These are phyloP conservation scores for Serinus canaria DNA, from an alignment of 2,113 vertebrate genomes.

Conservation along the genomic window DNA sequence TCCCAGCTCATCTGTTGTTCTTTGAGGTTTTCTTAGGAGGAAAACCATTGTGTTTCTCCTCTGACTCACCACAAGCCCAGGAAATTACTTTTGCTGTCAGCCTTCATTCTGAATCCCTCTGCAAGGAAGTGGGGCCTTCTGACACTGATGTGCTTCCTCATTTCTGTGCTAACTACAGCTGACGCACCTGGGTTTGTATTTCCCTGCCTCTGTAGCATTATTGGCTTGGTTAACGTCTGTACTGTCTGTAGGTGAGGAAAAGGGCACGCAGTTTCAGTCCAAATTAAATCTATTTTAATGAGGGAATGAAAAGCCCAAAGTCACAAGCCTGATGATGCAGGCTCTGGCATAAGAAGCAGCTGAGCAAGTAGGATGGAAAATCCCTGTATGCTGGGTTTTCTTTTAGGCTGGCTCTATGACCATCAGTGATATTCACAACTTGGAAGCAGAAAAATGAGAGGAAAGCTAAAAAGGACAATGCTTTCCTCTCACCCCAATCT, in stretches of 20 bases:
- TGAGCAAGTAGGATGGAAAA: not conserved
- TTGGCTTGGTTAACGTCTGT: not conserved
- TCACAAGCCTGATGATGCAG: not conserved
- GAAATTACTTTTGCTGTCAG: not conserved
- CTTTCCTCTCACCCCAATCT: not conserved
- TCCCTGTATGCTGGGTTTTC: not conserved
- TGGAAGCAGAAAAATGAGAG: not conserved
- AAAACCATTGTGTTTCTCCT: not conserved
- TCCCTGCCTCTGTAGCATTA: not conserved
- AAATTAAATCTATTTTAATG: not conserved
- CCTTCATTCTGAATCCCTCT: not conserved
- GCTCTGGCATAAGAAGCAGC: not conserved
- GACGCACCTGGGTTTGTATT: not conserved
- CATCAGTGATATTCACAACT: not conserved
- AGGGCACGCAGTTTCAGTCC: not conserved
- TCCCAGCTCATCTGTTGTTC: not conserved
- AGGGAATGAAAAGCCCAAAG: not conserved
- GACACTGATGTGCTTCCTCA: not conserved
- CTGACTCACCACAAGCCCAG: not conserved
- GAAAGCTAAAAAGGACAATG: not conserved
- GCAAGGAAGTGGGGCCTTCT: not conserved
- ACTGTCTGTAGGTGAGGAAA: not conserved
- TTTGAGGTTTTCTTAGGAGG: not conserved
- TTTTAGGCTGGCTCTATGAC: not conserved
- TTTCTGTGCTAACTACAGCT: not conserved